Percentiles rank a stretch among this genome's conserved stretches.
phyloP scores from a whole-genome alignment of 2,888 invertebrate species.

The Caenorhabditis sulstoni region DNA sequence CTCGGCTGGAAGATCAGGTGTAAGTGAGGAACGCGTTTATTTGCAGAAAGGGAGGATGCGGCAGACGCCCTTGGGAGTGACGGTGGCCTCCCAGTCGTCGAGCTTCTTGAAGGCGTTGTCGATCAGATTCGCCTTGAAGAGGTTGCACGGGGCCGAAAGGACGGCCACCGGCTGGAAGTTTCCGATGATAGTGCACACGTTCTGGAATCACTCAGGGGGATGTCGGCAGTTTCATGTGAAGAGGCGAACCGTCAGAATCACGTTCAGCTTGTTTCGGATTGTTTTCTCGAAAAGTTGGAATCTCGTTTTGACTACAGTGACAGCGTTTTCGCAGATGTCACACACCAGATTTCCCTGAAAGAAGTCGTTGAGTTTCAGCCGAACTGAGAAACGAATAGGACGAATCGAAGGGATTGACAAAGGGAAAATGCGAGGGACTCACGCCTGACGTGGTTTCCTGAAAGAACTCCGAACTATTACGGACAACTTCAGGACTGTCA shows the following conservation, averaged over 20 bases:
- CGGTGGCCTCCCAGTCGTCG: constrained; percentile 7
- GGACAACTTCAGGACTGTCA: no score
- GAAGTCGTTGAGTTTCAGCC: no score
- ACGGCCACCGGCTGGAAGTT: not conserved
- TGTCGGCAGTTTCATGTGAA: not conserved
- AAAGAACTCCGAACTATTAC: not conserved
- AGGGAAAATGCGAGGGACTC: constrained; percentile 9
- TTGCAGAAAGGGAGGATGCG: constrained; percentile 28
- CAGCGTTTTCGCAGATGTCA: constrained; percentile 29
- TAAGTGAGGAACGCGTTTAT: no score
- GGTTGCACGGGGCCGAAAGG: constrained; percentile 3
- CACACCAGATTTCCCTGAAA: constrained; percentile 33
- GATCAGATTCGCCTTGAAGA: constrained; percentile 20
- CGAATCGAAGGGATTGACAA: not conserved
- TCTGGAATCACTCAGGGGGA: constrained; percentile 19
- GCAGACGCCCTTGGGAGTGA: constrained; percentile 18
- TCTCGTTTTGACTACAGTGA: constrained; percentile 16
- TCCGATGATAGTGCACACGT: constrained; percentile 3
- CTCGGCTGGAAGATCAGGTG: no score
- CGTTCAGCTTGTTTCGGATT: not conserved
- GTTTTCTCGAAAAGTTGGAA: constrained; percentile 18
- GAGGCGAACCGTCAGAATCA: constrained; percentile 4
- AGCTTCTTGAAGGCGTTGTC: constrained; percentile 19
- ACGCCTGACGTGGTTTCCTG: constrained; percentile 14
- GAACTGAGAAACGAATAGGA: no score